These are phyloP conservation scores for Herpailurus yagouaroundi DNA, from an alignment of 2,113 vertebrate genomes.

Conservation along the genomic window DNA sequence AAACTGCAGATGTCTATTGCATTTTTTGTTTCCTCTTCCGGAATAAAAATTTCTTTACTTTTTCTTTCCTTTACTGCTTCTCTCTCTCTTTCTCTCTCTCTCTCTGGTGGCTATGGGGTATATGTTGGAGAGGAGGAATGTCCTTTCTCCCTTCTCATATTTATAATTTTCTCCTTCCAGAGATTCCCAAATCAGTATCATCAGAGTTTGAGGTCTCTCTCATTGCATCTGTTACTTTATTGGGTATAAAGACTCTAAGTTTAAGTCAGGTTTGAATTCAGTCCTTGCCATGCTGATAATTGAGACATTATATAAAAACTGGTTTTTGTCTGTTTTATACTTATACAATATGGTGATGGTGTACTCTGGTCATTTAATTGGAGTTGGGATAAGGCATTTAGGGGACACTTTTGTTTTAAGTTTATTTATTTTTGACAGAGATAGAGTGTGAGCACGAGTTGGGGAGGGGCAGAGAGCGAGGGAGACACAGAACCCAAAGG, in stretches of 20 bases:
- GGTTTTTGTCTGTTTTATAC: not conserved
- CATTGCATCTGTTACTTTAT: not conserved
- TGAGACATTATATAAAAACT: not conserved
- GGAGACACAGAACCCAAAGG: too few relatives aligned
- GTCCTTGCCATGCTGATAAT: not conserved
- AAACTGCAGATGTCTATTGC: not conserved
- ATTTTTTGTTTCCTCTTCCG: not conserved
- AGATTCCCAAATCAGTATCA: not conserved
- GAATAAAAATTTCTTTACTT: not conserved
- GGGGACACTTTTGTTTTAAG: not conserved
- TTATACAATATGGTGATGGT: not conserved
- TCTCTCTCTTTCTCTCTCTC: not conserved
- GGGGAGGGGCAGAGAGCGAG: too few relatives aligned
- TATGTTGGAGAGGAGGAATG: not conserved
- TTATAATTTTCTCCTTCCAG: not conserved
- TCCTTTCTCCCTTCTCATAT: not conserved
- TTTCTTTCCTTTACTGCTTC: not conserved
- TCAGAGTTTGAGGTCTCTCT: not conserved
- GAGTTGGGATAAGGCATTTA: not conserved
- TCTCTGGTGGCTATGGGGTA: not conserved
- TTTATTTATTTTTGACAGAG: too few relatives aligned
- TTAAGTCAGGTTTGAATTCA: not conserved
- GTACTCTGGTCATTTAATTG: not conserved
- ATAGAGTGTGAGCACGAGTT: too few relatives aligned
- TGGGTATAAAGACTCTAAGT: not conserved